Conservation (phyloP, 2,797 vertebrate species). For the Hippoglossus hippoglossus region DNA sequence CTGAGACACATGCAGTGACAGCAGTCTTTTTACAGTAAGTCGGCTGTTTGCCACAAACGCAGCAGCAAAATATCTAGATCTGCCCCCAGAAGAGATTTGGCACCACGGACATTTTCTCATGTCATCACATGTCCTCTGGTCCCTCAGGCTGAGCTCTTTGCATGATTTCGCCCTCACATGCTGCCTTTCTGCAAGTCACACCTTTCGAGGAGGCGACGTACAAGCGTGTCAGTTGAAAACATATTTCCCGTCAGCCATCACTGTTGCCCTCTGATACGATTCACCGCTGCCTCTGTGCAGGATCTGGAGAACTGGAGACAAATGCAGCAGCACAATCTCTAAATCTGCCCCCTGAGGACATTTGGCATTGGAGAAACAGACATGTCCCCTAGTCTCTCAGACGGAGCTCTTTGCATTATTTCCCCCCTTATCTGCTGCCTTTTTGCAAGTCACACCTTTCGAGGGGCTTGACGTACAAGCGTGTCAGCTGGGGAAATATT, state of each 20-base stretch:
- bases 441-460: slow-evolving; percentile 2
- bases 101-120: slow-evolving; percentile 17
- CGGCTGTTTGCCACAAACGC: background rate
- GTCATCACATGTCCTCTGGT: slow-evolving; percentile 37
- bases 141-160: slow-evolving; percentile 33
- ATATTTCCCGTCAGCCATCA: too few relatives aligned
- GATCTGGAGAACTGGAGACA: slow-evolving; percentile 19
- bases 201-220: slow-evolving; percentile 9
- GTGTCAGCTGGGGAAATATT: slow-evolving; percentile 14
- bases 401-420: too few relatives aligned
- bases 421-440: too few relatives aligned
- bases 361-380: slow-evolving; percentile 1
- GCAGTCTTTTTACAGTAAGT: background rate
- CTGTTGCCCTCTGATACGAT: too few relatives aligned
- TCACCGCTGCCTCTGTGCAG: slow-evolving; percentile 4
- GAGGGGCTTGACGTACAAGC: background rate
- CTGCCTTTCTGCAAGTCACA: slow-evolving; percentile 28
- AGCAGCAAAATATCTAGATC: slow-evolving; percentile 1
- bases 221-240: slow-evolving; percentile 17
- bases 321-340: background rate
- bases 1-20: slow-evolving; percentile 21
- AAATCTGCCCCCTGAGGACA: slow-evolving; percentile 15
- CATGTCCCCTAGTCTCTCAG: too few relatives aligned
- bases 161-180: slow-evolving; percentile 15
- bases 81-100: slow-evolving; percentile 1